Conservation (phyloP, 2,797 vertebrate species). For the Triplophysa bombifrons region DNA sequence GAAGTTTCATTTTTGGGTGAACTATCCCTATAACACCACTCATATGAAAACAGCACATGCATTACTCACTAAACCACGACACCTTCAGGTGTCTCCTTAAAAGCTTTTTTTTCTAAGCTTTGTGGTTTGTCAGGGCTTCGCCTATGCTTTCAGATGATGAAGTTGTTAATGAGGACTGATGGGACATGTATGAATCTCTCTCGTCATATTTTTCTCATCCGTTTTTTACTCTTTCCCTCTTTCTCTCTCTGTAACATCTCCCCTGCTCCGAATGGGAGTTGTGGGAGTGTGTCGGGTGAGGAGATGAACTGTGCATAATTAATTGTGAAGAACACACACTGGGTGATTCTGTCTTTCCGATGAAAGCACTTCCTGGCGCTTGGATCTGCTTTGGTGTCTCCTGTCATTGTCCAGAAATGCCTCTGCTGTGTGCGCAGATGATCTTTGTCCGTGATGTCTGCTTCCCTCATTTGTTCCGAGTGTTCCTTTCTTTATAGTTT, state of each 20-base stretch:
- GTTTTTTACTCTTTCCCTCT: constrained; percentile 4
- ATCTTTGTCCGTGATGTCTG: constrained; percentile 2
- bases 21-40: no score
- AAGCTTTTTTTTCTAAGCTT: no score
- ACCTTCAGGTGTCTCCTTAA: background rate
- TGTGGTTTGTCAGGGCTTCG: constrained; percentile 17
- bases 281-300: constrained; percentile 31
- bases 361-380: constrained; percentile 24
- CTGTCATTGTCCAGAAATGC: constrained; percentile 9
- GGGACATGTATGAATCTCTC: constrained; percentile 32
- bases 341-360: constrained; percentile 20
- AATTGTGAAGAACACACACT: constrained; percentile 35
- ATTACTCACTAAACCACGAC: no score
- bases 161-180: constrained; percentile 49
- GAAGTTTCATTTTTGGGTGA: no score
- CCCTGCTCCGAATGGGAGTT: constrained; percentile 12
- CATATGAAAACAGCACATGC: no score
- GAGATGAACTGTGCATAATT: constrained; percentile 43
- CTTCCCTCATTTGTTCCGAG: background rate
- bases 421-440: constrained; percentile 18
- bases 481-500: background rate
- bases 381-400: constrained; percentile 15
- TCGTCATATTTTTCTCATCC: constrained; percentile 7
- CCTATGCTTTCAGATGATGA: constrained; percentile 36
- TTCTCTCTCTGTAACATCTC: constrained; percentile 13